Base-by-base conservation (phyloP, 2,797 vertebrate species). In the Apogon talboti region DNA sequence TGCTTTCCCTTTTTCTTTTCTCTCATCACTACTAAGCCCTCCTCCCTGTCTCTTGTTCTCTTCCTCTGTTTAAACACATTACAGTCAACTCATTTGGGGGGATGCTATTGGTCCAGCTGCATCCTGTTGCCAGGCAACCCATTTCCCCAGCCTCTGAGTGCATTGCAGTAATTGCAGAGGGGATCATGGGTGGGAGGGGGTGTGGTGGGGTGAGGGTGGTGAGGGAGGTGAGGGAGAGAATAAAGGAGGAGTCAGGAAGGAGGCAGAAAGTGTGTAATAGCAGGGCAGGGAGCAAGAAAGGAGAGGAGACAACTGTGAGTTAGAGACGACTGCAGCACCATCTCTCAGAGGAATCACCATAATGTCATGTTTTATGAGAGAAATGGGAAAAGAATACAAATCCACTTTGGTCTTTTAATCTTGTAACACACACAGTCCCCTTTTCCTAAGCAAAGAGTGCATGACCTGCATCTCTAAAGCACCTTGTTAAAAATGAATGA, bases 71-170 rank as follows among this genome's bases (percentile, higher is more conserved):
- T 91, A 91, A 93, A 92, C 88, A 89, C 88, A 93, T 93, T 91
- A 93, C 84, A 91, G 83, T 93, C 90, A 93, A 90, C 75, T 91
- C 89, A 89, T 91, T 91, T 87, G 88, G 90, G 89, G 91, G 82
- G 80, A 90, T 90, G 85, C 92, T 87, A 93, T 94, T 94, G 92
- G 90, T 93, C 90, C 87, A 91, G 89, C 87, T 87, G 92, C 91
- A 92, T 94, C 85, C 86, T 94, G 93, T 95, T 95, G 92, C 94
- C 83, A 91, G 87, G 94, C 93, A 93, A 95, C 93, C 87, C 66
- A 73, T 93, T 93, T 91, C 88, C 88, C 90, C 90, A 87, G 89
- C 93, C 90, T 94, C 84, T 37, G 78, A 90, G 91, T 80, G 79
- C 15, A 16, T 92, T 91, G 91, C 88, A 76, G 89, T 94, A 94